Evolutionary conservation across 2,888 invertebrate genomes (phyloP).

Genomic region (Tenodera sinensis): DNA sequence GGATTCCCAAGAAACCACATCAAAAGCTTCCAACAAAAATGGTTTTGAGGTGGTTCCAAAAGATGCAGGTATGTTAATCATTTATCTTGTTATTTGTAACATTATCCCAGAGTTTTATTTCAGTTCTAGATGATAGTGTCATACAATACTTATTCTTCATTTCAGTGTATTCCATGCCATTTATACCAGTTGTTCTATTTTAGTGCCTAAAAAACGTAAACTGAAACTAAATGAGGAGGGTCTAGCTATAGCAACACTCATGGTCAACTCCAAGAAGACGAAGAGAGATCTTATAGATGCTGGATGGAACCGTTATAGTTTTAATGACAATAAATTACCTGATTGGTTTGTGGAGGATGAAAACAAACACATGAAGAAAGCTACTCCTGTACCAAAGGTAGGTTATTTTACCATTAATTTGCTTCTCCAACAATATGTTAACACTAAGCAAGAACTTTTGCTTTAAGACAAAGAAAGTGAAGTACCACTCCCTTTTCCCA

Average conservation of each 20-base stretch:
- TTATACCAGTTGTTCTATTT: neutral
- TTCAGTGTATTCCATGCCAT: neutral
- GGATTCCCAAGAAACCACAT: slow-evolving; percentile 41
- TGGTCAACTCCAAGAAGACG: slow-evolving; percentile 86
- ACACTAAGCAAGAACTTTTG: too few relatives aligned
- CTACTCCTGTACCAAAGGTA: slow-evolving; percentile 79
- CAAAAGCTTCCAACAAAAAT: slow-evolving; percentile 41
- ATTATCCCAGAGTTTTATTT: too few relatives aligned
- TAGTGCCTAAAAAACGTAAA: slow-evolving; percentile 46
- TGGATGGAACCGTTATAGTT: slow-evolving; percentile 90
- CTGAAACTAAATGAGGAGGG: slow-evolving; percentile 80
- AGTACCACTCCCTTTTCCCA: too few relatives aligned
- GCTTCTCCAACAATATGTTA: neutral
- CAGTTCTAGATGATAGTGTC: too few relatives aligned
- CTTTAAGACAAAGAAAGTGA: too few relatives aligned
- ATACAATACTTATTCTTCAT: neutral
- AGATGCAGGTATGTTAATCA: slow-evolving; percentile 48
- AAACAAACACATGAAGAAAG: slow-evolving; percentile 80
- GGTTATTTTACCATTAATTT: slow-evolving; percentile 14
- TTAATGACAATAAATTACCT: slow-evolving; percentile 87
- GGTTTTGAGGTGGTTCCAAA: slow-evolving; percentile 67
- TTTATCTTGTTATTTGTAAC: neutral
- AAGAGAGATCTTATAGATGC: slow-evolving; percentile 86
- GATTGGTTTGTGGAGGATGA: slow-evolving; percentile 97
- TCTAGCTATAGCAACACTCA: slow-evolving; percentile 85